Base-by-base conservation (phyloP, 1,140 invertebrate genomes). In the Adelges cooleyi region DNA sequence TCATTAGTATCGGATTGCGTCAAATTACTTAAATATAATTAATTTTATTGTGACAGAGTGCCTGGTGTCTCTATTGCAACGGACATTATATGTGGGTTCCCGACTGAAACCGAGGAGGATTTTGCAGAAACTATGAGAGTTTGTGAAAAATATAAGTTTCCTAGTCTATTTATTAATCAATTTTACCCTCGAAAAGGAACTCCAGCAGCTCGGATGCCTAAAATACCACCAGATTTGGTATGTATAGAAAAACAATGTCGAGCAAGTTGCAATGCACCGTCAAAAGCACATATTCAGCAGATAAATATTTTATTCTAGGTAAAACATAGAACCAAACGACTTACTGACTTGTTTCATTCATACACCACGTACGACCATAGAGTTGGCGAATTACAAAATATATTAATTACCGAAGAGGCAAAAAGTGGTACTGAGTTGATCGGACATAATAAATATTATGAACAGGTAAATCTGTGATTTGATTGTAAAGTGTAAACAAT, bases 81-180 rank as follows among this genome's bases (percentile, higher is more conserved):
- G 1, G 96, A 99, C 75, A 89, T 99, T 36, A 99, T 99, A 71
- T 98, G 95, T 77, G 96, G 95, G 0, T 99, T 98, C 76, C 96
- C 96, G 1, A 96, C 91, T 3, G 96, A 99, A 80, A 97, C 90
- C 0, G 85, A 89, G 20, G 73, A 80, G 68, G 90, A 99, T 77
- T 98, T 99, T 77, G 80, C 90, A 46, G 84, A 93, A 65, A 97
- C 94, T 0, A 78, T 96, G 80, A 74, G 78, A 3, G 76, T 99
- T 1, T 93, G 95, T 71, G 74, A 78, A 59, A 85, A 92, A 72
- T 94, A 96, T 72, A 84, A 86, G 70, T 99, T 99, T 75, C 88
- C 94, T 0, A 90, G 86, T 71, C 78, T 99, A 3, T 98, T 96
- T 74, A 98, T 98, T 66, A 98, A 99, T 77, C 95, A 98, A 76